Evolutionary conservation across 2,888 invertebrate species (phyloP).

Genomic region (Drosophila aldrichi): DNA sequence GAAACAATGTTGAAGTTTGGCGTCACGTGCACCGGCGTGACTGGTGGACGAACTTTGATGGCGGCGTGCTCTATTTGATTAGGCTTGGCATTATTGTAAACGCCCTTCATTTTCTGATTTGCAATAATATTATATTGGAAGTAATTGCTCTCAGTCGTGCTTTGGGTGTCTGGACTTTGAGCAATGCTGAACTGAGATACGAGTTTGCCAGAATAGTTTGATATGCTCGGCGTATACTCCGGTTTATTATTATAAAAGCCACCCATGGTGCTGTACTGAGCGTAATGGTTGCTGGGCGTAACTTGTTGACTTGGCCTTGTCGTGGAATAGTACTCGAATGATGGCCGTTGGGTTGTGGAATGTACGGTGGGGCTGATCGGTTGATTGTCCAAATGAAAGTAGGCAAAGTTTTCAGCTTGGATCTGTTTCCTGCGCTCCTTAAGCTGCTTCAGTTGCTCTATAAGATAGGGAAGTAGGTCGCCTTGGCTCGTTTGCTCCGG

Average conservation of each 20-base stretch:
- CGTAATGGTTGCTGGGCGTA: slow-evolving; percentile 87
- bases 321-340: slow-evolving; percentile 55
- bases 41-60: slow-evolving; percentile 55
- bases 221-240: slow-evolving; percentile 13
- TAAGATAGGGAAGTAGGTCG: slow-evolving; percentile 79
- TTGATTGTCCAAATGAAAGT: slow-evolving; percentile 84
- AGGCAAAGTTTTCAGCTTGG: slow-evolving; percentile 84
- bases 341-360: slow-evolving; percentile 35
- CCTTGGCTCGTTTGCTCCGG: slow-evolving; percentile 52
- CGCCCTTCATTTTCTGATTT: slow-evolving; percentile 84
- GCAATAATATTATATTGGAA: slow-evolving; percentile 84
- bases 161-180: slow-evolving; percentile 28
- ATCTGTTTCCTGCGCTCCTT: slow-evolving; percentile 82
- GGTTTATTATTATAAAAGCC: slow-evolving; percentile 86
- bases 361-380: slow-evolving; percentile 37
- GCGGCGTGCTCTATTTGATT: slow-evolving; percentile 65
- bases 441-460: slow-evolving; percentile 81
- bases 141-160: slow-evolving; percentile 84
- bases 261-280: slow-evolving; percentile 87
- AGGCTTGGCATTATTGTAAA: slow-evolving; percentile 68
- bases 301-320: slow-evolving; percentile 57
- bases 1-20: slow-evolving; percentile 79
- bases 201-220: slow-evolving; percentile 63
- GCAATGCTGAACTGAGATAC: slow-evolving; percentile 81
- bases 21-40: slow-evolving; percentile 67